Evolutionary conservation across 1,140 invertebrate species (phyloP), one percentile per base, ranked within the genome.

Genomic region (Lepidurus arcticus): DNA sequence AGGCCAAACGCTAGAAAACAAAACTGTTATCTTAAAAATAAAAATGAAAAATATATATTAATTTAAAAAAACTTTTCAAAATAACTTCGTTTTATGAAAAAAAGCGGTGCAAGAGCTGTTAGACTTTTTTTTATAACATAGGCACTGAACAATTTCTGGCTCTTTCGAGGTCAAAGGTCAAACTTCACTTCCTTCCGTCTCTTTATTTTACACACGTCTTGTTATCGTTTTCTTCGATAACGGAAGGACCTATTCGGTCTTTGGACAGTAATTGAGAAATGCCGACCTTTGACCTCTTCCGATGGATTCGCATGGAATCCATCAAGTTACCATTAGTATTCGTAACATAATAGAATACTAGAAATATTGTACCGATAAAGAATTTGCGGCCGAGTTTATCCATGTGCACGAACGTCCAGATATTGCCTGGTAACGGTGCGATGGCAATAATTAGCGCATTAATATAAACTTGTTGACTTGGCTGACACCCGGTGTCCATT

Each of bases 351-450:
- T 7, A 16, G 5, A 65, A 65, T 4, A 21, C 1, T 65, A 16
- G 10, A 47, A 47, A 65, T 7, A 16, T n/a, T 65, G 21, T 65
- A 65, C 53, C 53, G 3, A 65, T 65, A 3, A 65, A 65, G 21
- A 65, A 65, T 65, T 65, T 65, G 6, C 53, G 53, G 53, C 53
- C 53, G 8, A 65, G 53, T 65, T 65, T 65, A 65, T 65, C 53
- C 53, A 65, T 65, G 21, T 65, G 53, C 5, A 65, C 16, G 13
- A 11, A 65, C 21, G 53, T 65, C 53, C 53, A 65, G 13, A 65
- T 0, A 65, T 65, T 65, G 5, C 53, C 53, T 3, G 13, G 53
- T 21, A 65, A 65, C 16, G 53, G 53, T 65, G 13, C 53, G 53
- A 65, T 7, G 9, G 53, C 53, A 16, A 65, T 16, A 65, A 21